These are phyloP conservation scores for Bufo bufo DNA, from an alignment of 2,113 vertebrate genomes.

Conservation along the genomic window DNA sequence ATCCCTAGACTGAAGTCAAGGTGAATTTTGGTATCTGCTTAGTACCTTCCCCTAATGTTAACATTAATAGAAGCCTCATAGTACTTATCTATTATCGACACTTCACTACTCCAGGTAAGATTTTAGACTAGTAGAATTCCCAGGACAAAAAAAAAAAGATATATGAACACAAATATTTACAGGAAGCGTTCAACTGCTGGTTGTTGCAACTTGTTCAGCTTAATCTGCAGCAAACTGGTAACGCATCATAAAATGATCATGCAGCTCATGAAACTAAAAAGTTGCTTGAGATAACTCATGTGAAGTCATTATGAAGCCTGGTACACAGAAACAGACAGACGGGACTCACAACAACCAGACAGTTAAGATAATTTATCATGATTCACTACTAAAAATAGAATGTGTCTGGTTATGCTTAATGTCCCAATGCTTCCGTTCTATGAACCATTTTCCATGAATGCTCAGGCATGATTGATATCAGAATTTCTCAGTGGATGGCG, in stretches of 20 bases:
- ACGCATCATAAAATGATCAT: background rate
- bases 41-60: background rate
- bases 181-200: background rate
- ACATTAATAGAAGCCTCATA: background rate
- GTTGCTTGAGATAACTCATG: background rate
- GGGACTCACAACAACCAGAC: too few relatives aligned
- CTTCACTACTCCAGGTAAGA: background rate
- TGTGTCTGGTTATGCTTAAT: background rate
- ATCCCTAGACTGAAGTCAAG: background rate
- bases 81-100: too few relatives aligned
- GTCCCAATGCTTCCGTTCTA: background rate
- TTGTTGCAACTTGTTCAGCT: background rate
- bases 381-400: background rate
- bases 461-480: background rate
- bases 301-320: background rate
- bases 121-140: background rate
- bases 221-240: background rate
- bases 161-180: background rate
- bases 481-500: background rate
- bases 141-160: background rate
- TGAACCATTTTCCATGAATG: background rate
- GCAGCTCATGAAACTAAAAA: slow-evolving; percentile 15
- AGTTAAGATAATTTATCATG: background rate
- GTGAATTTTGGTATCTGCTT: background rate
- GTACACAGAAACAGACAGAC: background rate